phyloP scores from a whole-genome alignment of 2,888 invertebrate species.

The Dolichopus griseipennis region DNA sequence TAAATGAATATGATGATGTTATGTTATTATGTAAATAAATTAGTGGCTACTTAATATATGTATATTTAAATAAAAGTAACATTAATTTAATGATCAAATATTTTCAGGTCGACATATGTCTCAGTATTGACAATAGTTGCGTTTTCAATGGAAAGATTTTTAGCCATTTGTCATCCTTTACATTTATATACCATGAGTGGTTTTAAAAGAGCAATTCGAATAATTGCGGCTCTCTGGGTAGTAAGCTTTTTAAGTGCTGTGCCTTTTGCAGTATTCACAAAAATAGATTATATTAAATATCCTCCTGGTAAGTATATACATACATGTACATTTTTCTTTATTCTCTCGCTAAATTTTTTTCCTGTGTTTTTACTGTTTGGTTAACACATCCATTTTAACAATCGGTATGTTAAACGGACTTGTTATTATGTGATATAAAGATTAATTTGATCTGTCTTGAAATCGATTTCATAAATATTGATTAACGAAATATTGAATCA shows the following conservation, averaged over 20 bases:
- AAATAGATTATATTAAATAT: slow-evolving; percentile 64
- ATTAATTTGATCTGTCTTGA: too few species aligned
- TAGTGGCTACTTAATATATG: too few species aligned
- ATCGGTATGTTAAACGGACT: too few species aligned
- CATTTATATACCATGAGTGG: slow-evolving; percentile 75
- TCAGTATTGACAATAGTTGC: slow-evolving; percentile 87
- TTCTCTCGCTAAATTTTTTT: too few species aligned
- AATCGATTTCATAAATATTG: too few species aligned
- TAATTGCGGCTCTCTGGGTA: slow-evolving; percentile 70
- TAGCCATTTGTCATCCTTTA: slow-evolving; percentile 85
- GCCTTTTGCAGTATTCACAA: slow-evolving; percentile 67
- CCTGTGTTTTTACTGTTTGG: too few species aligned
- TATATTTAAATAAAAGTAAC: neutral
- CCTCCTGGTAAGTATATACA: slow-evolving; percentile 51
- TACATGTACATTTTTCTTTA: neutral
- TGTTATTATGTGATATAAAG: too few species aligned
- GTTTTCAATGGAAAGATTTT: slow-evolving; percentile 82
- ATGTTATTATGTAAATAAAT: too few species aligned
- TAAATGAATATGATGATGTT: too few species aligned
- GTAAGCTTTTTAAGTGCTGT: slow-evolving; percentile 64
- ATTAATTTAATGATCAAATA: neutral
- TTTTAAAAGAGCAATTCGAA: slow-evolving; percentile 67
- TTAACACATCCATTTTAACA: too few species aligned
- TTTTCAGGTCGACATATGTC: slow-evolving; percentile 71
- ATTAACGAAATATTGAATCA: too few species aligned